These are phyloP conservation scores for Telmatochromis sp. DNA, from an alignment of 2,113 vertebrate species.

Conservation along the genomic window DNA sequence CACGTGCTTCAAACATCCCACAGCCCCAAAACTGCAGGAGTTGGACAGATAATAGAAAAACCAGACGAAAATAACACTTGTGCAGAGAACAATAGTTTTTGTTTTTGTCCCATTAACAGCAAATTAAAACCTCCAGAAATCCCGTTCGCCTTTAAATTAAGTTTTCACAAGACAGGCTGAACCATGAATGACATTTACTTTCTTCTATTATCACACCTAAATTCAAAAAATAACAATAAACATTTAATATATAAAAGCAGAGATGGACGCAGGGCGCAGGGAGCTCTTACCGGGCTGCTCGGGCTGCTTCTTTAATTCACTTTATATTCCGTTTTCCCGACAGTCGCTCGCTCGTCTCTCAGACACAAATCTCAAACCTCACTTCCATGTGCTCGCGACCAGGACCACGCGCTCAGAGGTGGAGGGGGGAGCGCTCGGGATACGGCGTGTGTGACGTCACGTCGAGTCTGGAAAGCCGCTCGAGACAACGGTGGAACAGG, in stretches of 20 bases:
- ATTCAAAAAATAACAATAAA: not conserved
- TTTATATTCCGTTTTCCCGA: constrained; percentile 44
- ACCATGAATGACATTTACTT: not conserved
- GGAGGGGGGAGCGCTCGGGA: constrained; percentile 30
- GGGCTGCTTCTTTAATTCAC: not conserved
- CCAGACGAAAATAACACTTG: constrained; percentile 4
- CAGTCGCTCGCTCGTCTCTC: constrained; percentile 31
- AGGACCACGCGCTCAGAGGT: constrained; percentile 58
- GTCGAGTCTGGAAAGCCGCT: not conserved
- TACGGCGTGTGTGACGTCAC: constrained; percentile 67
- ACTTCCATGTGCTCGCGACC: constrained; percentile 73
- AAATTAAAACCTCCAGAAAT: not conserved
- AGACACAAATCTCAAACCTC: constrained; percentile 52
- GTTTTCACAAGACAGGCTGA: not conserved
- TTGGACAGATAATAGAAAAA: constrained; percentile 30
- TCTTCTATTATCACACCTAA: not conserved
- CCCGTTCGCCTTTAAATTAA: not conserved
- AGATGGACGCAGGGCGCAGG: not conserved
- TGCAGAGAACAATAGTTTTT: constrained; percentile 36
- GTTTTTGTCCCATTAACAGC: not conserved
- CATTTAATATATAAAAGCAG: not conserved
- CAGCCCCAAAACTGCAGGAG: constrained; percentile 6
- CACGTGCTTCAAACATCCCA: not conserved
- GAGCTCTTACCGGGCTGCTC: constrained; percentile 42
- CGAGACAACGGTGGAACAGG: not conserved